A percentile compares a stretch with the other conserved stretches of the same genome.
Conservation (phyloP, 2,113 vertebrate genomes). For the Leptobrachium leishanense region DNA sequence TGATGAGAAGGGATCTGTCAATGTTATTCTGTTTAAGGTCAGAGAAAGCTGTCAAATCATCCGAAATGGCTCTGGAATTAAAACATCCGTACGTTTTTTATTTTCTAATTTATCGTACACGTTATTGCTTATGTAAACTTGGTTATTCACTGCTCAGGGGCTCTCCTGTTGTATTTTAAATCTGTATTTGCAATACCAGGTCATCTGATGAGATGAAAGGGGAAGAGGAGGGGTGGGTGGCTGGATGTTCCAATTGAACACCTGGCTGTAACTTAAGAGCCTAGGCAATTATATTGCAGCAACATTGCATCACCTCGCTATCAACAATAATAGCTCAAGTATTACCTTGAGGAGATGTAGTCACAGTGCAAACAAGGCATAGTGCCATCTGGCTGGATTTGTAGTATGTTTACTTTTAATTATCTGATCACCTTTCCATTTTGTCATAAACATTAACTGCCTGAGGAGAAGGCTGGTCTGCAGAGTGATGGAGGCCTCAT, state of each 20-base stretch:
- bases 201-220: conserved; percentile 31
- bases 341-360: conserved; percentile 49
- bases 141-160: conserved; percentile 6
- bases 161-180: conserved; percentile 17
- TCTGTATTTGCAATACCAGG: conserved; percentile 15
- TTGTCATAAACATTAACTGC: conserved; percentile 38
- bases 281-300: conserved; percentile 45
- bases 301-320: conserved; percentile 45
- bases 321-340: conserved; percentile 49
- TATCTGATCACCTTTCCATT: conserved; percentile 49
- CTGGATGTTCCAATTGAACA: conserved; percentile 36
- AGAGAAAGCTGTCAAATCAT: not conserved
- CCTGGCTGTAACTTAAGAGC: conserved; percentile 44
- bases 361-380: conserved; percentile 44
- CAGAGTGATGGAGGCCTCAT: not conserved
- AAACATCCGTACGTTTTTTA: not conserved
- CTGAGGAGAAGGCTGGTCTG: conserved; percentile 9
- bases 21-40: not conserved
- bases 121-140: conserved; percentile 6
- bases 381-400: conserved; percentile 45
- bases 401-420: conserved; percentile 45
- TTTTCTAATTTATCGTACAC: not conserved
- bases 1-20: not conserved
- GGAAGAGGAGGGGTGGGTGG: not conserved
- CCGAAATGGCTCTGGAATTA: not conserved